Conservation (phyloP, 2,113 vertebrate species). For the Catharus bicknelli region DNA sequence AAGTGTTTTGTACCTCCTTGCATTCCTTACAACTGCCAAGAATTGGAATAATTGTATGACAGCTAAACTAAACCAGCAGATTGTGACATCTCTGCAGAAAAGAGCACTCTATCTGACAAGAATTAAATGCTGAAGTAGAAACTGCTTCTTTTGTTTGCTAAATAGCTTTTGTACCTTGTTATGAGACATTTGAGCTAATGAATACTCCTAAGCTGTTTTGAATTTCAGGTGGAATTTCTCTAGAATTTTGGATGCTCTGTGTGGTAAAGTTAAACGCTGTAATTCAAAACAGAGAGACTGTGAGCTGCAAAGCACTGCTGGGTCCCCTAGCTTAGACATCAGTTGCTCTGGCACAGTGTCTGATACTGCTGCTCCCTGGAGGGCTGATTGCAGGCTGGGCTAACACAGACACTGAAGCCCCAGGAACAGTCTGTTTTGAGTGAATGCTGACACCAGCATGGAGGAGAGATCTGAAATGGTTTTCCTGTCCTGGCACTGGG, state of each 20-base stretch:
- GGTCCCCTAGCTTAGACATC: not conserved
- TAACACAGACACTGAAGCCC: not conserved
- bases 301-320: not conserved
- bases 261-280: not conserved
- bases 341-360: not conserved
- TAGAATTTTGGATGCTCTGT: constrained; percentile 18
- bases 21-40: not conserved
- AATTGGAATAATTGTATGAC: not conserved
- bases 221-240: constrained; percentile 38
- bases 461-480: not conserved
- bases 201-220: constrained; percentile 3
- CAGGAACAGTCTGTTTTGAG: not conserved
- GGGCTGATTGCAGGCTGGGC: not conserved
- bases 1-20: not conserved
- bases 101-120: not conserved
- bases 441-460: not conserved
- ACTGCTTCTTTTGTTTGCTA: constrained; percentile 24
- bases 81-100: not conserved
- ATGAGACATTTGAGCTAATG: constrained; percentile 3
- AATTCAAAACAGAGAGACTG: not conserved
- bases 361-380: not conserved
- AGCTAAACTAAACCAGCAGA: constrained; percentile 3
- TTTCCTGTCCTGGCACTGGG: not conserved
- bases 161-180: not conserved
- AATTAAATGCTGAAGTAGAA: constrained; percentile 4